phyloP scores from a whole-genome alignment of 2,113 vertebrate species.

The Hyperoodon ampullatus region DNA sequence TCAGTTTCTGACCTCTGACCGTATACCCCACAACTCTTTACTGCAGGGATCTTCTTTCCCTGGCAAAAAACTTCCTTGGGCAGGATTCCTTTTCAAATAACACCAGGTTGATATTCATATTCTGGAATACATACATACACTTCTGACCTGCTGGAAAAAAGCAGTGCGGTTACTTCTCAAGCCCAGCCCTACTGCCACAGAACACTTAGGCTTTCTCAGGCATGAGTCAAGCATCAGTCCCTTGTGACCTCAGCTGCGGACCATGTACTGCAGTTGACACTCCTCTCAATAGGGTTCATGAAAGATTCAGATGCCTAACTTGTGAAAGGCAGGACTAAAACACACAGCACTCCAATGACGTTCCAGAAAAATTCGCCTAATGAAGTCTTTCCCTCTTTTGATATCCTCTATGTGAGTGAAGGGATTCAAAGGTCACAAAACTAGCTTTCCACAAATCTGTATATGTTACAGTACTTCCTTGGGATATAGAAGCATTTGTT shows the following conservation, averaged over 20 bases:
- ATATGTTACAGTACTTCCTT: neutral
- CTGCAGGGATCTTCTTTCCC: neutral
- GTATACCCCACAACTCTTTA: neutral
- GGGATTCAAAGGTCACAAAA: slow-evolving; percentile 27
- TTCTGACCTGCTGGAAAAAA: neutral
- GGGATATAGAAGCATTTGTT: neutral
- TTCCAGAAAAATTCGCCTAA: neutral
- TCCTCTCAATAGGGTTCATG: neutral
- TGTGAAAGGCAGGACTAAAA: neutral
- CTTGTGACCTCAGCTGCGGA: neutral
- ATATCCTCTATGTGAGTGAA: neutral
- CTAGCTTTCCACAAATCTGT: neutral
- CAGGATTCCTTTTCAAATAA: slow-evolving; percentile 1
- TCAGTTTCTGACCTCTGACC: neutral
- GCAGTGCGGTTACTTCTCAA: neutral
- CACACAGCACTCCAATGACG: neutral
- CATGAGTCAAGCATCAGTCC: neutral
- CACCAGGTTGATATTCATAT: neutral
- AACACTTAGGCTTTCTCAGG: neutral
- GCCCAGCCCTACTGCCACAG: neutral
- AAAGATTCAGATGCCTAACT: neutral
- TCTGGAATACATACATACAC: neutral
- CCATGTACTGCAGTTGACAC: neutral
- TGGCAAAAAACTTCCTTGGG: neutral
- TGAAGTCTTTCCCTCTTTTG: neutral